phyloP scores from a whole-genome alignment of 2,888 invertebrate species.

The Graphium colonna region DNA sequence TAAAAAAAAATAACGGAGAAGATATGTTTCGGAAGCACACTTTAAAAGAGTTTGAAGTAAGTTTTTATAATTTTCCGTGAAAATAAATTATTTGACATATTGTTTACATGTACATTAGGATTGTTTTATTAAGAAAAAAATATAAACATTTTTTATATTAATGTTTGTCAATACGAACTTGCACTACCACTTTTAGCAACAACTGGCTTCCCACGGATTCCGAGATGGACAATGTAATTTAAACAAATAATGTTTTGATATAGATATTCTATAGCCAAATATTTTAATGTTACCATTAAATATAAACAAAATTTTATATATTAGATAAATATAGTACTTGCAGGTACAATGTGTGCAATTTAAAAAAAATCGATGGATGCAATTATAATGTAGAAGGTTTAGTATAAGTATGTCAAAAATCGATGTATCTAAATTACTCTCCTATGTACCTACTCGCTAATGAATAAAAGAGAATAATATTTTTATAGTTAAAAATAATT shows the following conservation, averaged over 20 bases:
- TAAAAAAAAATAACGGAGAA: too few relatives aligned
- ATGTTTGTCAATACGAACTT: slow-evolving; percentile 1
- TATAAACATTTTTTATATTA: not conserved
- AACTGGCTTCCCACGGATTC: slow-evolving; percentile 26
- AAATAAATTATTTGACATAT: too few relatives aligned
- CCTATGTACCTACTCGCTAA: not conserved
- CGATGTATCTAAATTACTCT: not conserved
- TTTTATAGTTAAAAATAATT: too few relatives aligned
- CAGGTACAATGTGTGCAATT: not conserved
- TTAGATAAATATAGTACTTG: not conserved
- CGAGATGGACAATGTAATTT: slow-evolving; percentile 24
- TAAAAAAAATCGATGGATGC: not conserved
- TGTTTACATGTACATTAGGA: too few relatives aligned
- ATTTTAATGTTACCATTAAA: slow-evolving; percentile 7
- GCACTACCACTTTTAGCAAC: slow-evolving; percentile 18
- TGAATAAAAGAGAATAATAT: not conserved
- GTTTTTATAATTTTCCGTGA: too few relatives aligned
- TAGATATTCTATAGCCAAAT: not conserved
- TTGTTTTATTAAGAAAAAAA: too few relatives aligned
- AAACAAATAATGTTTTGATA: not conserved
- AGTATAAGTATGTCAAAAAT: not conserved
- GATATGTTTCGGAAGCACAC: too few relatives aligned
- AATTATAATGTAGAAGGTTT: not conserved
- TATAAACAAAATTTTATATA: not conserved
- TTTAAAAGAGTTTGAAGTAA: too few relatives aligned